These are phyloP conservation scores for Camponotus vicinus DNA, from an alignment of 1,140 invertebrate genomes.

Conservation along the genomic window DNA sequence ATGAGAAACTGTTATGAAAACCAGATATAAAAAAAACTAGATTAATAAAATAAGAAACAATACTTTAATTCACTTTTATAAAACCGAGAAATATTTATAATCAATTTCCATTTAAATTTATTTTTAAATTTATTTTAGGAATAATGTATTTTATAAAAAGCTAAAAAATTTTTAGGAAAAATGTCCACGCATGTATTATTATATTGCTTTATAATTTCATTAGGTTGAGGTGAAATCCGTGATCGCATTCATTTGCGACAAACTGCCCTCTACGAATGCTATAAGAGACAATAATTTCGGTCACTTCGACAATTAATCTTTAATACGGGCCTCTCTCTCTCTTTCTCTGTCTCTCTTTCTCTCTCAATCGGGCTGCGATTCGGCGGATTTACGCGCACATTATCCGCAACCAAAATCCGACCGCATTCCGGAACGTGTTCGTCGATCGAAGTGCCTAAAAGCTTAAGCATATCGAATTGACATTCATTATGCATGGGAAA, in stretches of 20 bases:
- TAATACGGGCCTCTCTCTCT: background rate
- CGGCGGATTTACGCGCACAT: conserved; percentile 45
- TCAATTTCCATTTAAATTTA: conserved; percentile 7
- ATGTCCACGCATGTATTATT: background rate
- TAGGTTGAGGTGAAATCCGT: too few species aligned
- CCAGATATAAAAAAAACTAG: too few species aligned
- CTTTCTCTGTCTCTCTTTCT: too few species aligned
- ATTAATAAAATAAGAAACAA: too few species aligned
- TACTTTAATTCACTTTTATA: too few species aligned
- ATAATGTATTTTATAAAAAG: background rate
- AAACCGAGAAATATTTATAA: background rate
- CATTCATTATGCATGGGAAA: conserved; percentile 78
- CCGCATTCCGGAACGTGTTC: conserved; percentile 61
- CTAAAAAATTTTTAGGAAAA: background rate
- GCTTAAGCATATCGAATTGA: conserved; percentile 56
- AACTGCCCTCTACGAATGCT: background rate
- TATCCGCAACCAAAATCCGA: conserved; percentile 21
- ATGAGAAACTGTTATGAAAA: too few species aligned
- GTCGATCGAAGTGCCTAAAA: conserved; percentile 71
- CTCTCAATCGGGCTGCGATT: conserved; percentile 3
- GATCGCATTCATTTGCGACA: background rate
- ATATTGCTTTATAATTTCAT: background rate
- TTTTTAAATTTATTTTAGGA: background rate
- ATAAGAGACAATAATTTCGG: conserved; percentile 3
- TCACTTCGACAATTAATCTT: conserved; percentile 11